Conservation (phyloP, 1,140 invertebrate genomes). For the Achroia grisella region DNA sequence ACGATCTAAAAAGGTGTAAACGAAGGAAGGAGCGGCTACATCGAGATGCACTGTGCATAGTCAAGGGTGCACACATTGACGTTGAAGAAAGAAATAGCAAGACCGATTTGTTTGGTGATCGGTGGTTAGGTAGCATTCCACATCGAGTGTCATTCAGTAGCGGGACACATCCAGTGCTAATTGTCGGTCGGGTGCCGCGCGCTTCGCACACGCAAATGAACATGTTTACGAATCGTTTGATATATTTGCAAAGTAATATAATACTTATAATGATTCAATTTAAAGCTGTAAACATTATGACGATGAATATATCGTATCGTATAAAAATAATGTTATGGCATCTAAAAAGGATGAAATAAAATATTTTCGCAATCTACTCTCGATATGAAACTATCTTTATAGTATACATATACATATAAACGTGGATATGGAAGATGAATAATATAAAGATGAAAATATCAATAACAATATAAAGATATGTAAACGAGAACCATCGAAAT, state of each 20-base stretch:
- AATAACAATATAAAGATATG: background rate
- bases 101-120: constrained; percentile 9
- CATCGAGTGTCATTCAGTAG: constrained; percentile 55
- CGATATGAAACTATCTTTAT: no score
- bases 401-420: no score
- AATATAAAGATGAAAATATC: no score
- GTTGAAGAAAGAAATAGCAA: constrained; percentile 23
- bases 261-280: no score
- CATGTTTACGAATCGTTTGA: constrained; percentile 11
- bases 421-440: no score
- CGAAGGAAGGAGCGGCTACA: constrained; percentile 69
- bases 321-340: no score
- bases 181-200: constrained; percentile 43
- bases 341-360: no score
- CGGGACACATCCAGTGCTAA: constrained; percentile 49
- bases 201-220: constrained; percentile 40
- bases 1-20: constrained; percentile 72
- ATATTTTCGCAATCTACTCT: no score
- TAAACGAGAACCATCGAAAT: background rate
- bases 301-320: no score
- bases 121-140: constrained; percentile 52
- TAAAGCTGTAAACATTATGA: no score
- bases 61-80: constrained; percentile 62
- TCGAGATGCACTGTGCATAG: constrained; percentile 49
- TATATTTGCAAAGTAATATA: no score